Percentiles rank a stretch among this genome's conserved stretches.
phyloP scores from a whole-genome alignment of 1,140 invertebrate genomes.

The Batillaria attramentaria region DNA sequence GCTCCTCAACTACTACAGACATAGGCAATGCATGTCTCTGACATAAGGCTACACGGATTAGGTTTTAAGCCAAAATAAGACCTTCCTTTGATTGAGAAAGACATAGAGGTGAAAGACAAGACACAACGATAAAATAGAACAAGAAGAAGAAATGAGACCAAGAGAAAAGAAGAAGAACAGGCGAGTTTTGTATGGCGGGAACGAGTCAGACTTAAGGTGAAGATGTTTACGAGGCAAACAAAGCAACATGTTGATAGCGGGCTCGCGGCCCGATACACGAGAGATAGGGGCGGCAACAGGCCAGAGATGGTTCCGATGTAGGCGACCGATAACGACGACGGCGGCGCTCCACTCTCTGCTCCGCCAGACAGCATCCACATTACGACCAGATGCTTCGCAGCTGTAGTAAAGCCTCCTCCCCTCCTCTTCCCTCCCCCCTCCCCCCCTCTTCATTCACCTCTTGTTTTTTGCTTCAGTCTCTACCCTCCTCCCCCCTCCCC shows the following conservation, averaged over 20 bases:
- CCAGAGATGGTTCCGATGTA: background rate
- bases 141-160: no score
- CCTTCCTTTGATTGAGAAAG: background rate
- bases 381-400: background rate
- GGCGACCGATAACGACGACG: background rate
- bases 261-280: slow-evolving; percentile 3
- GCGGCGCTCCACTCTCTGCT: background rate
- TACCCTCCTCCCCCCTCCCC: background rate
- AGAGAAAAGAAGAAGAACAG: no score
- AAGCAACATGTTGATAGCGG: slow-evolving; percentile 12
- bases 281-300: slow-evolving; percentile 7
- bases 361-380: slow-evolving; percentile 1
- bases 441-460: background rate
- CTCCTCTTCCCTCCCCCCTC: background rate
- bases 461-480: background rate
- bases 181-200: background rate
- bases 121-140: no score
- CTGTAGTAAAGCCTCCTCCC: background rate
- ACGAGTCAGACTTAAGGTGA: background rate
- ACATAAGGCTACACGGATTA: no score
- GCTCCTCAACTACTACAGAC: no score
- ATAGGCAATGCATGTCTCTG: no score
- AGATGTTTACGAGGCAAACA: slow-evolving; percentile 3
- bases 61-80: background rate
- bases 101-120: no score